Base-by-base conservation (phyloP, 2,888 invertebrate species). In the Oegoconia quadripuncta region DNA sequence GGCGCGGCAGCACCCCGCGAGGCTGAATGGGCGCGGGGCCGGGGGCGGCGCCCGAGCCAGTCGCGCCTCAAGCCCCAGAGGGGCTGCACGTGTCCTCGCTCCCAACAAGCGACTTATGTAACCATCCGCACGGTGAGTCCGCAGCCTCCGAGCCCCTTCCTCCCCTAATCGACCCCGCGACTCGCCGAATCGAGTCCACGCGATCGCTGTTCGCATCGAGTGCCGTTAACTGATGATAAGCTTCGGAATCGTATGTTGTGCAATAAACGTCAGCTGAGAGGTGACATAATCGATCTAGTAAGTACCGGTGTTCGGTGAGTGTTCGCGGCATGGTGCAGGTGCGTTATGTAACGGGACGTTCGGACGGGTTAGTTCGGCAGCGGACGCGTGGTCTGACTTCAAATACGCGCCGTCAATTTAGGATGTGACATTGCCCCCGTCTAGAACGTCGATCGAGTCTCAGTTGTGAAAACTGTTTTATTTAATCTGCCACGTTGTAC, bases 221-320 rank as follows among this genome's bases (percentile, higher is more conserved):
- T 67, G 62, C 61, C 59, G 55, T 48, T 41, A 51, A 46, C 50
- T 51, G 51, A 47, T 14, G 33, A 23, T 33, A 47, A 43, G 51
- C 52, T n/a, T n/a, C 51, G 51, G 58, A 45, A 45, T 54, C 59
- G 58, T 55, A 50, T 65, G 58, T 65, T 63, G 77, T 78, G 77
- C 68, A 65, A 64, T 69, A 54, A 63, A 62, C 69, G 62, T 75
- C 81, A 82, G 79, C 81, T 82, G 81, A 71, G 75, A 75, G 68
- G 80, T 80, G 82, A 82, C 74, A 82, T 80, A 83, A 81, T 81
- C 80, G 71, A 82, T 77, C 80, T 82, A 83, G 82, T 80, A 80
- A 81, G 76, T 80, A 80, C 76, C 75, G 74, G 76, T 78, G 72
- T 64, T 59, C 58, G 69, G 64, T 66, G 67, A 73, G 73, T 71